A percentile compares a stretch with the other conserved stretches of the same genome.
Evolutionary conservation across 30 jellyfish, hydroid and myxozoan species (phyloP).

Genomic region (Turritopsis rubra): DNA sequence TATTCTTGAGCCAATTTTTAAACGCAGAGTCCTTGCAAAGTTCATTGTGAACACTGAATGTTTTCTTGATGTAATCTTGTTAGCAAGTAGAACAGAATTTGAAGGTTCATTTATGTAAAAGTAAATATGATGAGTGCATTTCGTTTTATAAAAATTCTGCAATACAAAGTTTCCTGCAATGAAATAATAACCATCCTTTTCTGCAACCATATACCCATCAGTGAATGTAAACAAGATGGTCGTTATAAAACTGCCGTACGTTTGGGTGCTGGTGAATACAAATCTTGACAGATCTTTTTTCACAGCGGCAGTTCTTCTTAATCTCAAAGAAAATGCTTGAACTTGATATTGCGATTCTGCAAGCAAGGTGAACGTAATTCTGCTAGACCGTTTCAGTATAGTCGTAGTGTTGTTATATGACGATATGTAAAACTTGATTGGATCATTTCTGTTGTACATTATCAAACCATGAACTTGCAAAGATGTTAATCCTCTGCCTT

Average conservation of each 20-base stretch:
- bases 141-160: background rate
- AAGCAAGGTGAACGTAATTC: slow-evolving; percentile 1
- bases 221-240: slow-evolving; percentile 8
- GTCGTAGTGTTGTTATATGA: background rate
- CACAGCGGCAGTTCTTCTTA: background rate
- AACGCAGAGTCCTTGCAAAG: slow-evolving; percentile 5
- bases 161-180: background rate
- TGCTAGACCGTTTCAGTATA: background rate
- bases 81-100: background rate
- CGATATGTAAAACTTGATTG: background rate
- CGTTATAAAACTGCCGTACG: background rate
- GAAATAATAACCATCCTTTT: slow-evolving; percentile 1
- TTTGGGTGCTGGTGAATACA: background rate
- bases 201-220: slow-evolving; percentile 7
- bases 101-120: background rate
- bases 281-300: background rate
- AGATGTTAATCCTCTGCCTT: background rate
- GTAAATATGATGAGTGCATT: background rate
- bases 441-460: background rate
- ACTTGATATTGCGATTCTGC: background rate
- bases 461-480: slow-evolving; percentile 11
- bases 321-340: slow-evolving; percentile 8
- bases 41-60: slow-evolving; percentile 2
- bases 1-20: background rate
- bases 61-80: background rate